Evolutionary conservation across 1,140 invertebrate species (phyloP), one percentile per base, ranked within the genome.

Genomic region (Ceratina japonica): DNA sequence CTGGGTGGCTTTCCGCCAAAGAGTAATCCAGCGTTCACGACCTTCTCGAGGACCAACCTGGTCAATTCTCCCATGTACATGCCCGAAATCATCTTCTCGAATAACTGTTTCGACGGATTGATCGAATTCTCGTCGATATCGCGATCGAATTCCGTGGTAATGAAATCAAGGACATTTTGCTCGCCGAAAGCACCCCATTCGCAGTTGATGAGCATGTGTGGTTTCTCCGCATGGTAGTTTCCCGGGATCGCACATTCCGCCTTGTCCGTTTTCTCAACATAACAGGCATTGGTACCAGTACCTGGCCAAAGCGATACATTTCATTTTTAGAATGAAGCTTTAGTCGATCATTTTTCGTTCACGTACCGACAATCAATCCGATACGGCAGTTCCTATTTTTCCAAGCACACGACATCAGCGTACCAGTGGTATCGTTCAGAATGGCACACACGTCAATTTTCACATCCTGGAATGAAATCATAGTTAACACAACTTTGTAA

Each of bases 161-260:
- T 93, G 86, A 98, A 97, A 87, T 99, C 97, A 31, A 99, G 90
- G 37, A 94, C 93, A 1, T 97, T 97, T 79, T 96, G 95, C 88
- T 99, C 97, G 0, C 98, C 98, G 89, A 99, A 99, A 10, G 98
- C 98, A 51, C 98, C 98, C 98, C 98, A 99, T 93, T 99, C 98
- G 1, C 96, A 97, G 90, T 99, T 99, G 68, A 99, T 96, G 54
- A 99, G 93, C 78, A 99, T 96, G 56, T 96, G 91, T 0, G 94
- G 94, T 78, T 97, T 97, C 5, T 95, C 92, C 1, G 90, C 74
- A 13, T 95, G 95, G 86, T 96, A 96, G 75, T 95, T 94, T 68
- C 95, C 91, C 10, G 91, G 85, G 12, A 88, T 83, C 22, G 92
- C 92, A 5, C 94, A 90, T 80, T 94, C 92, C 10, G 94, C 95